Evolutionary conservation across 2,888 invertebrate species (phyloP), one percentile per base, ranked within the genome.

Genomic region (Tiliacea aurago): DNA sequence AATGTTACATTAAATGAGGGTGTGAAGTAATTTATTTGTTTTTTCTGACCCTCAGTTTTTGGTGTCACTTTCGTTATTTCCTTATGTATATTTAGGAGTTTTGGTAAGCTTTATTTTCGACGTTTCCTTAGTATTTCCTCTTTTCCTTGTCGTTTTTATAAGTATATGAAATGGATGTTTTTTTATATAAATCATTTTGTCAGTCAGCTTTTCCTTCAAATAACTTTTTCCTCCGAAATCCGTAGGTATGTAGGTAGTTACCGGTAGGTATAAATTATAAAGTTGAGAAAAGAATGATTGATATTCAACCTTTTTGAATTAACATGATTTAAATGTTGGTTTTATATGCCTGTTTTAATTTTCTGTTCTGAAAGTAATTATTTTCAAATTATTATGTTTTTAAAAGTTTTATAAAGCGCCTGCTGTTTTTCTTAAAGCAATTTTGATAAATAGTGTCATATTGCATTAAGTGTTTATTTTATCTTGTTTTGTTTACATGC

Each of bases 1-100:
- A 78, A 81, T 83, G 63, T 37, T 62, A 78, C 58, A 70, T 73
- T 83, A 78, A 82, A 66, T 53, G 33, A 43, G 68, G 58, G 80
- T 49, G 75, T 49, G 33, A 78, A 78, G 65, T 64, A 73, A 73
- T 76, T 80, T 43, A 55, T 64, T 80, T 73, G 59, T 61, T 80
- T 65, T 65, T 65, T 79, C n/a, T 66, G 73, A 56, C 74, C 73
- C 64, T 56, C 51, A 65, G 49, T 76, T 51, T 47, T 51, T 51
- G 58, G 53, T 80, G 74, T 63, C 41, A 53, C 41, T 77, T 55
- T 41, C 33, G 51, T 66, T 80, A 23, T 67, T 74, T 80, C 75
- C 62, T 47, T n/a, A 6, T n/a, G 20, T 51, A 23, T 49, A 13
- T 59, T 65, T 51, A 23, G 13, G 43, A n/a, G 45, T 63, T 45